Percentiles rank a stretch among this genome's conserved stretches.
These are phyloP conservation scores for Tuta absoluta DNA, from an alignment of 2,888 invertebrate genomes.

Conservation along the genomic window DNA sequence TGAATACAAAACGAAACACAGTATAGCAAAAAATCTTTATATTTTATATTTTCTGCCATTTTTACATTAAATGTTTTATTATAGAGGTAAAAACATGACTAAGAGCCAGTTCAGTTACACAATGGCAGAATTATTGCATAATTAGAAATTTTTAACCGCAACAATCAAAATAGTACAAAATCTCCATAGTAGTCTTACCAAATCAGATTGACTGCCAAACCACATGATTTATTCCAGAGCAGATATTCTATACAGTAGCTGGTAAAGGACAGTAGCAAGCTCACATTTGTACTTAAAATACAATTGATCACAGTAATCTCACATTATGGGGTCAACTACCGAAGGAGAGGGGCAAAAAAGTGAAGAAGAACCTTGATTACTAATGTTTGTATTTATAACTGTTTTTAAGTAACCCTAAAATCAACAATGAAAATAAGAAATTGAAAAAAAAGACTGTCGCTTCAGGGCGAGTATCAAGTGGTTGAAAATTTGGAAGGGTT, in stretches of 20 bases:
- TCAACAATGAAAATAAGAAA: too few relatives aligned
- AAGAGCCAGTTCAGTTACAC: not conserved
- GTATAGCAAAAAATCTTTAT: too few relatives aligned
- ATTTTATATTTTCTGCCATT: too few relatives aligned
- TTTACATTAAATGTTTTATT: too few relatives aligned
- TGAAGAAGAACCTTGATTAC: not conserved
- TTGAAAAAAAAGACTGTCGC: too few relatives aligned
- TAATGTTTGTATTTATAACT: too few relatives aligned
- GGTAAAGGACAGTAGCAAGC: conserved; percentile 62
- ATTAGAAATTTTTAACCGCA: not conserved
- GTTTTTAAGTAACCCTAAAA: too few relatives aligned
- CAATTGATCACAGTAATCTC: conserved; percentile 53
- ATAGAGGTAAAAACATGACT: too few relatives aligned
- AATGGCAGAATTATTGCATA: not conserved
- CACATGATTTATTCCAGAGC: conserved; percentile 46
- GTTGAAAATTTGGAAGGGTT: too few relatives aligned
- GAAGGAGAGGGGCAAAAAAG: not conserved
- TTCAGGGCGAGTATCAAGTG: too few relatives aligned
- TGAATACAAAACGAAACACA: too few relatives aligned
- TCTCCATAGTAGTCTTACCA: conserved; percentile 37
- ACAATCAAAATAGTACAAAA: conserved; percentile 61
- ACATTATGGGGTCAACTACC: conserved; percentile 12
- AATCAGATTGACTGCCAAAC: conserved; percentile 71
- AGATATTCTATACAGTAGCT: conserved; percentile 14
- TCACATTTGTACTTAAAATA: conserved; percentile 38